phyloP scores from a whole-genome alignment of 2,888 invertebrate species.

The Lordiphosa fenestrarum region DNA sequence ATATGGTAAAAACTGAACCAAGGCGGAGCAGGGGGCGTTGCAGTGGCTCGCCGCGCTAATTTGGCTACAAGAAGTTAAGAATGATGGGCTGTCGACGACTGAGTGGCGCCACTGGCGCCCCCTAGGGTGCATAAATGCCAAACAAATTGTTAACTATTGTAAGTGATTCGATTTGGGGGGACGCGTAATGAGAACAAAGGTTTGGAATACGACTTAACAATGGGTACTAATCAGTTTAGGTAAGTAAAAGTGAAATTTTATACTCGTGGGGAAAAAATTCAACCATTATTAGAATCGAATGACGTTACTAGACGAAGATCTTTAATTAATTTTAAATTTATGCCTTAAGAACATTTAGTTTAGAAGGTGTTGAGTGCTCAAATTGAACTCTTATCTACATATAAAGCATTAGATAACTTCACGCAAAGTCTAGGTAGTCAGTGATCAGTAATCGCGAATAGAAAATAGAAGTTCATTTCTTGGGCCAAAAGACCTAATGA shows the following conservation, averaged over 20 bases:
- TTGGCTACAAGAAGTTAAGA: constrained; percentile 23
- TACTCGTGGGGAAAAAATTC: too few relatives aligned
- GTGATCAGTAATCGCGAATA: too few relatives aligned
- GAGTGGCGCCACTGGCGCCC: constrained; percentile 66
- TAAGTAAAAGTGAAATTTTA: constrained; percentile 5
- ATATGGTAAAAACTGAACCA: constrained; percentile 9
- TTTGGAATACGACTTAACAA: neutral
- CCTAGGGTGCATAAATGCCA: constrained; percentile 48
- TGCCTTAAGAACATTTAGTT: too few relatives aligned
- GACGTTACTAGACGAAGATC: too few relatives aligned
- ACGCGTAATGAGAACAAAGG: neutral
- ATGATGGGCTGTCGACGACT: constrained; percentile 29
- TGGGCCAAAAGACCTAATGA: too few relatives aligned
- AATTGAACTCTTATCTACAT: too few relatives aligned
- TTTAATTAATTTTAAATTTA: too few relatives aligned
- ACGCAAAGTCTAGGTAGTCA: too few relatives aligned
- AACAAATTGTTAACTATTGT: constrained; percentile 56
- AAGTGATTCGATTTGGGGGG: constrained; percentile 35
- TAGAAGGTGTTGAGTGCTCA: too few relatives aligned
- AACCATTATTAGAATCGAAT: too few relatives aligned
- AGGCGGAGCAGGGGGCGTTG: constrained; percentile 53
- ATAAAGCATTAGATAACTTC: too few relatives aligned
- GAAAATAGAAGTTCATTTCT: too few relatives aligned
- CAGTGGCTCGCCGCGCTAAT: constrained; percentile 57
- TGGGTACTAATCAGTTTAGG: neutral